Evolutionary conservation across 2,113 vertebrate species (phyloP), one percentile per base, ranked within the genome.

Genomic region (Psilopsiagon aurifrons): DNA sequence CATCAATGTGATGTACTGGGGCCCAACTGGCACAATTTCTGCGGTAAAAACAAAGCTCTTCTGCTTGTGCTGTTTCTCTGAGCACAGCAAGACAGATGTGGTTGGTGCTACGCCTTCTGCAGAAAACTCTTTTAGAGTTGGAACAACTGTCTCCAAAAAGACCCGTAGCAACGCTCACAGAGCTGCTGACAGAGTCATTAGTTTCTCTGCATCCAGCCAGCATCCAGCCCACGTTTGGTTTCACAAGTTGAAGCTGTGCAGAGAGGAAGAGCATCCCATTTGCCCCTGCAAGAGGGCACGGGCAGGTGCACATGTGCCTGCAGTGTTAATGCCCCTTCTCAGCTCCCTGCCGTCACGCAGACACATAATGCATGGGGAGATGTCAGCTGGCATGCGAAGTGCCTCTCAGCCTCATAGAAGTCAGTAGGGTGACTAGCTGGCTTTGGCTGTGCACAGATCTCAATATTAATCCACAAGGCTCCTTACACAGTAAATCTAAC

Each of bases 321-420:
- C 1, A 7, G 59, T 49, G 44, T 39, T 35, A 43, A 95, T 41
- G 52, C 55, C 2, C 22, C 25, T 11, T 76, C 51, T 20, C 37
- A 28, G 83, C 70, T 68, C 71, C 44, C 29, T 0, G 1, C 20
- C 2, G 1, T 37, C 54, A 39, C 52, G 33, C 39, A 44, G 39
- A 31, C n/a, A 83, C 1, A 0, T 1, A 4, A 52, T 3, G 6
- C 3, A 10, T 0, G 6, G 17, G 37, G 62, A 73, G 43, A 73
- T 5, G 1, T 5, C 66, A 85, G 79, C 17, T 1, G 0, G 37
- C 2, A 1, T 6, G 25, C 19, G 13, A n/a, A 51, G 47, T 2
- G 5, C 82, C 68, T 19, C 4, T 2, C 80, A 91, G 55, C 55
- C 41, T 27, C 62, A n/a, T 37, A 82, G 52, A 86, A 82, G 44